Evolutionary conservation across 2,797 vertebrate species (phyloP).

Genomic region (Phoebastria nigripes): DNA sequence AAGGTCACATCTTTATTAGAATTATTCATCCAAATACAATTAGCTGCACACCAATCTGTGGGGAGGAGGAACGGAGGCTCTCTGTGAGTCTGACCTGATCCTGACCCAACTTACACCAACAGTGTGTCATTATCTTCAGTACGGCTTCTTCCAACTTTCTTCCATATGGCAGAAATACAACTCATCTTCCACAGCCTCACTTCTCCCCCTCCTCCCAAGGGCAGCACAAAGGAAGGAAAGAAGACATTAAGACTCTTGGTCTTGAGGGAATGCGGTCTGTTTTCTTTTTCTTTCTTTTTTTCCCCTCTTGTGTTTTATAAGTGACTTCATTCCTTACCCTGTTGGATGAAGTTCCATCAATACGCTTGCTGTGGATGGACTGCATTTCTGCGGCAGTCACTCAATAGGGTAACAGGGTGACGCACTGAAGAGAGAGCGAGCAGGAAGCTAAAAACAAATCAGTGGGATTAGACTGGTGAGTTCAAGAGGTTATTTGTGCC

Average conservation of each 20-base stretch:
- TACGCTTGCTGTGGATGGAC: background rate
- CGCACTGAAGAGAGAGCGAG: background rate
- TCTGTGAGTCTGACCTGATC: background rate
- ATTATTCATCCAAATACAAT: conserved; percentile 76
- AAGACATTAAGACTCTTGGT: background rate
- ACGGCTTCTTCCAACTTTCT: background rate
- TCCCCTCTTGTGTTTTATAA: background rate
- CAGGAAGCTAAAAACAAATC: background rate
- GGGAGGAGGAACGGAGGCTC: conserved; percentile 30
- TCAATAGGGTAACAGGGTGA: background rate
- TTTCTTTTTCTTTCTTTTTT: background rate
- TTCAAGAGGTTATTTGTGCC: conserved; percentile 2
- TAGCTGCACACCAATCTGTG: conserved; percentile 57
- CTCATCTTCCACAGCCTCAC: background rate
- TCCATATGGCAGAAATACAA: background rate
- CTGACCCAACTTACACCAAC: background rate
- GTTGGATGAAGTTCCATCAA: background rate
- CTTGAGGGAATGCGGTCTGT: background rate
- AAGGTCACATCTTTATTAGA: conserved; percentile 80
- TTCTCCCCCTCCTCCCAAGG: background rate
- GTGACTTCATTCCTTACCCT: background rate
- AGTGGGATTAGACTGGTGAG: background rate
- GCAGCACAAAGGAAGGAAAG: background rate
- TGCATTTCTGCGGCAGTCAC: background rate
- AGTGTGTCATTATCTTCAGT: background rate